Evolutionary conservation across 1,140 invertebrate genomes (phyloP).

Genomic region (Stenopsyche tienmushanensis): DNA sequence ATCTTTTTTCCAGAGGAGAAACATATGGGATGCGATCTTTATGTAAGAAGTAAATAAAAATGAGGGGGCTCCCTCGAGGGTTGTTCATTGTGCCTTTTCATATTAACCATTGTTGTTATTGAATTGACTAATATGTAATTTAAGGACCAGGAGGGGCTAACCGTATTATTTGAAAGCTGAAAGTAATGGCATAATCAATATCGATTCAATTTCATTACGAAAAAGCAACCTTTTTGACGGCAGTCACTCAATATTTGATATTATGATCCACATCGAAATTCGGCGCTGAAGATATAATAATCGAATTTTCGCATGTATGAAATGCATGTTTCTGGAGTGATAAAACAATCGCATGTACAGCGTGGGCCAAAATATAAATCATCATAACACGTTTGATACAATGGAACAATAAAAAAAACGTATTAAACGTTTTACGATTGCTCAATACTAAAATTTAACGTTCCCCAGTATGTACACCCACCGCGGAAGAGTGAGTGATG

Average conservation of each 20-base stretch:
- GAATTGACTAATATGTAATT: no score
- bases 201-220: no score
- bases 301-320: neutral
- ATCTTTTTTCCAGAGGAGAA: neutral
- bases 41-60: neutral
- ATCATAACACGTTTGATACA: slow-evolving; percentile 12
- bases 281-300: no score
- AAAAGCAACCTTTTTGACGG: no score
- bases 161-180: neutral
- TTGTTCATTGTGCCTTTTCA: no score
- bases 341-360: neutral
- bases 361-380: slow-evolving; percentile 14
- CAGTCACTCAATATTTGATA: no score
- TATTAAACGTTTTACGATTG: slow-evolving; percentile 18
- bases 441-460: slow-evolving; percentile 19
- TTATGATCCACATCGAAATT: no score
- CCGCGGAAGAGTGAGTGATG: slow-evolving; percentile 16
- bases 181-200: neutral
- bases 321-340: neutral
- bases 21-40: slow-evolving; percentile 11
- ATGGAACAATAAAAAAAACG: slow-evolving; percentile 22
- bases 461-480: slow-evolving; percentile 12
- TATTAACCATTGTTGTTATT: no score
- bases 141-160: no score
- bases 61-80: no score